phyloP scores from a whole-genome alignment of 2,888 invertebrate genomes.

The Epistrophe grossulariae region DNA sequence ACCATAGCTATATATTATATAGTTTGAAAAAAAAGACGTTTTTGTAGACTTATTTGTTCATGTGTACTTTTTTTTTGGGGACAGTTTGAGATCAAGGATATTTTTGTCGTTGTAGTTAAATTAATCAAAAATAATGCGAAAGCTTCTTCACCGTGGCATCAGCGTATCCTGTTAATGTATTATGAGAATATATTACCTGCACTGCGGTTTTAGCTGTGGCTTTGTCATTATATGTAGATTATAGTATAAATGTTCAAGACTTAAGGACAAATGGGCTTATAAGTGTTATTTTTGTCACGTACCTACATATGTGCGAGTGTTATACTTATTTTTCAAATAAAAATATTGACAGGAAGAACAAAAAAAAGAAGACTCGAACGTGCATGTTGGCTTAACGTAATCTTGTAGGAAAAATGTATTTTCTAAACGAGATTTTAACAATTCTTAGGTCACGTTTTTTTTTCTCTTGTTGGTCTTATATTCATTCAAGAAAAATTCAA shows the following conservation, averaged over 20 bases:
- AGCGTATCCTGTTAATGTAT: slow-evolving; percentile 6
- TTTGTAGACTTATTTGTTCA: neutral
- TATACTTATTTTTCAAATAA: slow-evolving; percentile 13
- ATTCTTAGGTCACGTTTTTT: slow-evolving; percentile 28
- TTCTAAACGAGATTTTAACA: slow-evolving; percentile 24
- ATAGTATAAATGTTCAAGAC: neutral
- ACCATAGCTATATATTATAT: neutral
- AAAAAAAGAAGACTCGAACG: neutral
- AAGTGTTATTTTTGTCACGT: slow-evolving; percentile 44
- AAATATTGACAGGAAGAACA: slow-evolving; percentile 2
- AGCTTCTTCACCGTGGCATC: slow-evolving; percentile 12
- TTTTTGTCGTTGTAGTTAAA: neutral
- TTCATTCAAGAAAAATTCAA: neutral
- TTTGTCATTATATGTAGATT: neutral
- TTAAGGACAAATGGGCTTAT: slow-evolving; percentile 26
- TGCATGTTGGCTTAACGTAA: slow-evolving; percentile 7
- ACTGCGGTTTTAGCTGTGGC: slow-evolving; percentile 22
- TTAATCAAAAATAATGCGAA: slow-evolving; percentile 33
- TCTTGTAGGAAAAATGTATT: slow-evolving; percentile 7
- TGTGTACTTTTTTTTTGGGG: neutral
- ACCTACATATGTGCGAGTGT: neutral
- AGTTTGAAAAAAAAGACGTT: neutral
- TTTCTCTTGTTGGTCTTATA: neutral
- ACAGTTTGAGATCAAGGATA: slow-evolving; percentile 22
- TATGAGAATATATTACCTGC: slow-evolving; percentile 34